These are phyloP conservation scores for Cyclargus thomasi DNA, from an alignment of 1,140 invertebrate species.

Conservation along the genomic window DNA sequence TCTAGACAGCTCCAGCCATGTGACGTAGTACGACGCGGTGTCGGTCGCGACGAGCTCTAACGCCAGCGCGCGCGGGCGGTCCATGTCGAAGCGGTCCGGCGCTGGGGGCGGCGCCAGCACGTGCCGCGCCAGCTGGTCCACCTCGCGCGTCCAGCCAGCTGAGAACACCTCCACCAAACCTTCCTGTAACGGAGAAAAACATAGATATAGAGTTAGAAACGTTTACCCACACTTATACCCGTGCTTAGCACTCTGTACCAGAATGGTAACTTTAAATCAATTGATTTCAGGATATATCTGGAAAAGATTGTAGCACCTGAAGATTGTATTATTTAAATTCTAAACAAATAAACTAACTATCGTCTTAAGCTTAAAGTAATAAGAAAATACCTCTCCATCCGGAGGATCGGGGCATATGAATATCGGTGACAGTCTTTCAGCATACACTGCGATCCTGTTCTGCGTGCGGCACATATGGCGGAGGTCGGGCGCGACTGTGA, in stretches of 20 bases:
- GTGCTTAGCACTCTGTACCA: too few species aligned
- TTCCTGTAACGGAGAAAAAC: constrained; percentile 34
- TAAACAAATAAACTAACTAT: too few species aligned
- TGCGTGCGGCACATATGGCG: constrained; percentile 78
- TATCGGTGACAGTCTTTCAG: constrained; percentile 78
- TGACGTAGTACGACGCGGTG: constrained; percentile 83
- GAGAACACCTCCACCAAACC: constrained; percentile 87
- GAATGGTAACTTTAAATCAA: too few species aligned
- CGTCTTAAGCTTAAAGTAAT: too few species aligned
- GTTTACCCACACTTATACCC: too few species aligned
- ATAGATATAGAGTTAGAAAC: too few species aligned
- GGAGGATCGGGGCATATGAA: constrained; percentile 83
- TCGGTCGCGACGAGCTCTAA: constrained; percentile 87
- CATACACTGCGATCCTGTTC: constrained; percentile 84
- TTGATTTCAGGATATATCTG: too few species aligned
- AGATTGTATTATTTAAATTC: too few species aligned
- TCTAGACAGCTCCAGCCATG: constrained; percentile 87
- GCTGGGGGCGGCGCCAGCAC: constrained; percentile 72
- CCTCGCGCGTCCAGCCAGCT: constrained; percentile 81
- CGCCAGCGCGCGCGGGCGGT: constrained; percentile 81
- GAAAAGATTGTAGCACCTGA: too few species aligned
- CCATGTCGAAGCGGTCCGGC: constrained; percentile 76
- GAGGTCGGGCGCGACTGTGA: constrained; percentile 69
- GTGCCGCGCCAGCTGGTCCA: constrained; percentile 58
- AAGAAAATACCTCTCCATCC: constrained; percentile 73